Evolutionary conservation across 2,113 vertebrate genomes (phyloP).

Genomic region (Gymnorhina tibicen): DNA sequence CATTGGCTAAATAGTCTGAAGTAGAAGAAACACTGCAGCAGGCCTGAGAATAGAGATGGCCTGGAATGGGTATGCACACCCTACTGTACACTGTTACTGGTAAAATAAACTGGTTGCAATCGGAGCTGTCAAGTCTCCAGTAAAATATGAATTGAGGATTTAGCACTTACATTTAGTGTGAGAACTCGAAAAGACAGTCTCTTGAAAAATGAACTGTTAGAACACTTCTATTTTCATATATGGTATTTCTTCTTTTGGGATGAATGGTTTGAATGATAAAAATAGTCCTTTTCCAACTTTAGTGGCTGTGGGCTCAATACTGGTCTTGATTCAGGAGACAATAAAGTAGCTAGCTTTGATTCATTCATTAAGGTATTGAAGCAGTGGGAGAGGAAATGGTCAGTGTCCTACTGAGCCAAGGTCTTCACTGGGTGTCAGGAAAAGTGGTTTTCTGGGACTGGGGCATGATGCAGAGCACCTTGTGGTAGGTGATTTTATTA

Average conservation of each 20-base stretch:
- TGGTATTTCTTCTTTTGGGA: not conserved
- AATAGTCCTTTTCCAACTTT: not conserved
- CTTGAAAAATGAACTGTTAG: not conserved
- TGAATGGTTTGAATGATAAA: not conserved
- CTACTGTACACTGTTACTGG: constrained; percentile 15
- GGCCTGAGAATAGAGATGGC: constrained; percentile 57
- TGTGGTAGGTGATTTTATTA: not conserved
- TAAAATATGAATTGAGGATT: constrained; percentile 33
- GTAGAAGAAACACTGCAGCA: constrained; percentile 66
- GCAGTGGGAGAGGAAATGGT: not conserved
- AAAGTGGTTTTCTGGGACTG: not conserved
- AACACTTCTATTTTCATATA: not conserved
- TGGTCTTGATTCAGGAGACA: not conserved
- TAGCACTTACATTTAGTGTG: not conserved
- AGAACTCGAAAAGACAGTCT: constrained; percentile 2
- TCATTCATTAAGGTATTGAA: not conserved
- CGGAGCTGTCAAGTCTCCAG: not conserved
- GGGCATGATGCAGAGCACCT: not conserved
- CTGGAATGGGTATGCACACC: not conserved
- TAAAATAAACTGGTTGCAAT: constrained; percentile 5
- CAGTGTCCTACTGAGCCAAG: not conserved
- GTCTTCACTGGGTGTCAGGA: not conserved
- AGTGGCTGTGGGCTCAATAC: not conserved
- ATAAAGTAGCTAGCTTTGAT: not conserved
- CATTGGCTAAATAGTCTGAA: constrained; percentile 81